phyloP scores from a whole-genome alignment of 2,888 invertebrate genomes.

The Aleiodes testaceus region DNA sequence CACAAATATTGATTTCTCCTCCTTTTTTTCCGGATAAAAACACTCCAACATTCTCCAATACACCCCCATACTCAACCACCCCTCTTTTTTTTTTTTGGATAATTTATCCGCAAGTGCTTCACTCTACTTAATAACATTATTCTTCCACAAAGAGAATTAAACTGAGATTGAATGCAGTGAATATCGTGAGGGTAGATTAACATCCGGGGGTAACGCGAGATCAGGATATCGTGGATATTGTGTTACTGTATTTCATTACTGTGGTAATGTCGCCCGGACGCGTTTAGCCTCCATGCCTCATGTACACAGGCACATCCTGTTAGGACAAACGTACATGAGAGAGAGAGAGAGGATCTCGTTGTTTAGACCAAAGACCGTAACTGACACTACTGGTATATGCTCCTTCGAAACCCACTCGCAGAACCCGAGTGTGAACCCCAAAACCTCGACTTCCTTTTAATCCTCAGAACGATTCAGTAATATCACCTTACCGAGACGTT shows the following conservation, averaged over 20 bases:
- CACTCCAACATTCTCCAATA: not conserved
- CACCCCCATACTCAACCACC: not conserved
- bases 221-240: conserved; percentile 68
- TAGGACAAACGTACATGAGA: conserved; percentile 17
- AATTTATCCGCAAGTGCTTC: conserved; percentile 18
- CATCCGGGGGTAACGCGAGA: conserved; percentile 60
- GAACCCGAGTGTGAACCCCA: conserved; percentile 55
- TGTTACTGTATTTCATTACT: conserved; percentile 71
- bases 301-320: conserved; percentile 27
- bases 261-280: conserved; percentile 46
- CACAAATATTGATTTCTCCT: not conserved
- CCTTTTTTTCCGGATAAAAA: not conserved
- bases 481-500: conserved; percentile 62
- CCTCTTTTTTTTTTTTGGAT: not conserved
- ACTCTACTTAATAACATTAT: conserved; percentile 1
- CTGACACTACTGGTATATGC: conserved; percentile 34
- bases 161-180: not conserved
- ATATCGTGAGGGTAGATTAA: not conserved
- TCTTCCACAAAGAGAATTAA: conserved; percentile 19
- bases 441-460: conserved; percentile 57
- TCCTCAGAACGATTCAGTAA: conserved; percentile 58
- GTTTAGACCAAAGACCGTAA: conserved; percentile 30
- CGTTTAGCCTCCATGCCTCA: conserved; percentile 35
- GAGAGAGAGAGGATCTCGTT: not conserved
- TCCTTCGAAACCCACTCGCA: conserved; percentile 43